phyloP scores from a whole-genome alignment of 2,888 invertebrate species.

The Odontocolon sp. region DNA sequence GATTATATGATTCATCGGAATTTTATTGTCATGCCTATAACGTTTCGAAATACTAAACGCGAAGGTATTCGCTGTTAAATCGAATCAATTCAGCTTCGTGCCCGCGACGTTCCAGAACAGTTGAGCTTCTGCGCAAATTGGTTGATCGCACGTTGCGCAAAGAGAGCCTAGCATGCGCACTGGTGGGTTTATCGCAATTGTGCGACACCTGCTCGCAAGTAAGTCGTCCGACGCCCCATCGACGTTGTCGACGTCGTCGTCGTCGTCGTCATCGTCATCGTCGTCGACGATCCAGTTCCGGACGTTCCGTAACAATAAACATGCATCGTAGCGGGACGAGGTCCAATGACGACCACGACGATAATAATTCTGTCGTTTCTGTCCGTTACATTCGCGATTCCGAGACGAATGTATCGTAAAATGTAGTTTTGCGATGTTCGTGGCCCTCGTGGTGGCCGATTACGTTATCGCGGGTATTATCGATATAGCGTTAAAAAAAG shows the following conservation, averaged over 20 bases:
- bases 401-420: constrained; percentile 61
- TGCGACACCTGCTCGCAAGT: constrained; percentile 45
- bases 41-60: neutral
- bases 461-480: constrained; percentile 27
- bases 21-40: neutral
- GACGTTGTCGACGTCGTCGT: constrained; percentile 8
- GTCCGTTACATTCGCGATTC: constrained; percentile 40
- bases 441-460: constrained; percentile 56
- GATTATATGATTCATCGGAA: neutral
- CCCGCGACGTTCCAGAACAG: neutral
- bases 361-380: constrained; percentile 1
- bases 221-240: constrained; percentile 39
- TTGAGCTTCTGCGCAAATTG: constrained; percentile 42
- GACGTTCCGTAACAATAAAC: constrained; percentile 70
- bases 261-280: constrained; percentile 14
- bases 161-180: constrained; percentile 46
- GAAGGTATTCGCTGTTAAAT: neutral
- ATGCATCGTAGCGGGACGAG: constrained; percentile 68
- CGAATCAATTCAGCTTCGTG: constrained; percentile 33
- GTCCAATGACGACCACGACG: constrained; percentile 53
- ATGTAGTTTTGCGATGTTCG: constrained; percentile 61
- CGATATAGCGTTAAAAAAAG: neutral
- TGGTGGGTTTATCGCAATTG: constrained; percentile 21
- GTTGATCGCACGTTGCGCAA: constrained; percentile 1
- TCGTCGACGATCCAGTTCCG: constrained; percentile 67